Base-by-base conservation (phyloP, 2,113 vertebrate genomes). In the Elephantulus edwardii region DNA sequence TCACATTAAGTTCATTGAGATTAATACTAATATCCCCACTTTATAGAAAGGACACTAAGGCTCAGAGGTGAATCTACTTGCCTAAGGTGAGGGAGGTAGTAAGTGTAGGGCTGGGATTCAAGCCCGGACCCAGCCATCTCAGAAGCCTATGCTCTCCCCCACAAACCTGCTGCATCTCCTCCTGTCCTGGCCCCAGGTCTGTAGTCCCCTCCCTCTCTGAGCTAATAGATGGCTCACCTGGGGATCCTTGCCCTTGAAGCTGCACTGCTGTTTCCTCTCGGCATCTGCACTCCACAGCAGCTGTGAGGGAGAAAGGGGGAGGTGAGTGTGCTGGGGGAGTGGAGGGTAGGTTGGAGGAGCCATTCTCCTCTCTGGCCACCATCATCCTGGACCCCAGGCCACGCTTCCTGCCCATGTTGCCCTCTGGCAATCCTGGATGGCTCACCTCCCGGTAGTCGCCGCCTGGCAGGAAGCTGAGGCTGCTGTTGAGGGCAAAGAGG, bases 211-310 rank as follows among this genome's bases (percentile, higher is more conserved):
- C 54, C 76, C 58, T 52, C 30, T 22, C 38, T 30, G n/a, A 28
- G 82, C 38, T 84, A 58, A 6, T 40, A 26, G 0, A 0, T 22
- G 20, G 95, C 98, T 98, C 95, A 98, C 99, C 98, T 98, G 98
- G 1, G 98, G 98, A 96, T 99, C 98, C 97, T 99, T 99, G 94
- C 99, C 99, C 97, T 99, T 99, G 97, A 99, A 99, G 93, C 97
- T 98, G 66, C 99, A 99, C 95, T 99, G 98, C 2, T 97, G 97
- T 93, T 99, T 98, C 96, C 98, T 98, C 82, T 96, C 98, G 2
- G 98, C 95, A n/a, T 98, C 98, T 0, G 99, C 98, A 14, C 93
- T 96, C 99, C 99, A 99, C 0, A 79, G 97, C 83, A 99, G 97
- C 99, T 99, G 97, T 35, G 94, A 94, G 42, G 0, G 5, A 38